Evolutionary conservation across 2,888 invertebrate species (phyloP).

Genomic region (Xylophagus ater): DNA sequence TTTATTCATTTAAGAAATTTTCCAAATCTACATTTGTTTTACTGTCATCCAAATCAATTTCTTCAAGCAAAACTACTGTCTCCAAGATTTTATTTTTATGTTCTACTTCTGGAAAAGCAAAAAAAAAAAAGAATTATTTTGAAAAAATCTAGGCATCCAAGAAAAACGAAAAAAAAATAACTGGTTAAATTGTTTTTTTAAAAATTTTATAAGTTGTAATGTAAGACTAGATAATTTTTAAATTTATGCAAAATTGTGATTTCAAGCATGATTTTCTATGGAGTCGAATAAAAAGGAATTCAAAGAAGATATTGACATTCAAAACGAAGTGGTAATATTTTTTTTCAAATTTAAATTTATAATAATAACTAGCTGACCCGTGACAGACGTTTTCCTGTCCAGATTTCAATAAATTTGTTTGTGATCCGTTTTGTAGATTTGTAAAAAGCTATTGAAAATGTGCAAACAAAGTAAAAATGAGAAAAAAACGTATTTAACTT

Average conservation of each 20-base stretch:
- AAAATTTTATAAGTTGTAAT: too few species aligned
- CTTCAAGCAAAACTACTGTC: constrained; percentile 45
- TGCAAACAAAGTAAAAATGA: too few species aligned
- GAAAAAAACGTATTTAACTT: too few species aligned
- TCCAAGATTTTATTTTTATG: too few species aligned
- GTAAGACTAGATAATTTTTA: too few species aligned
- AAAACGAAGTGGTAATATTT: too few species aligned
- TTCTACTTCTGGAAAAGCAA: constrained; percentile 14
- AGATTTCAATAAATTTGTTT: too few species aligned
- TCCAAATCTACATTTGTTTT: constrained; percentile 48
- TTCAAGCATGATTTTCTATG: constrained; percentile 7
- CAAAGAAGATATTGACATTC: constrained; percentile 5
- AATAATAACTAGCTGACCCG: background rate
- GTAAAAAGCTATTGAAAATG: too few species aligned
- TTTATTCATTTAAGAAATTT: constrained; percentile 46
- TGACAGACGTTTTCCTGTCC: too few species aligned
- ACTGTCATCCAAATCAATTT: constrained; percentile 52
- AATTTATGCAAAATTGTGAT: too few species aligned
- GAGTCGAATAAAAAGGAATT: constrained; percentile 4
- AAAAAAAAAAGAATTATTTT: background rate
- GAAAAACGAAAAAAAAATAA: background rate
- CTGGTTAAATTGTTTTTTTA: too few species aligned
- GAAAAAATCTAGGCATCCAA: constrained; percentile 6
- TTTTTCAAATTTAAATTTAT: background rate
- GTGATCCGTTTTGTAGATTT: too few species aligned